Evolutionary conservation across 2,888 invertebrate genomes (phyloP).

Genomic region (Tanaodytes sp.): DNA sequence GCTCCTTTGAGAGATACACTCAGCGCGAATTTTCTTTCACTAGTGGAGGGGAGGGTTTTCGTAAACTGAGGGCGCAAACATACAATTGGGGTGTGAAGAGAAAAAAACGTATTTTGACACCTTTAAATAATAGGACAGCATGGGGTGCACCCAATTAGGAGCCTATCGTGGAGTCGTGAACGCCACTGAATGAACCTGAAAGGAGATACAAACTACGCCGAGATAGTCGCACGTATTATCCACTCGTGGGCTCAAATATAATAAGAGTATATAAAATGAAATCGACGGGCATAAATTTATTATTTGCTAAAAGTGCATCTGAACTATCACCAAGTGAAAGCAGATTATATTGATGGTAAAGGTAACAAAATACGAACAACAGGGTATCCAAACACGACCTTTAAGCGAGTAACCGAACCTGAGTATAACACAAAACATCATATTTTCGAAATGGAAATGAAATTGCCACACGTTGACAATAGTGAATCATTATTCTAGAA

Average conservation of each 20-base stretch:
- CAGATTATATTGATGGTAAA: slow-evolving; percentile 12
- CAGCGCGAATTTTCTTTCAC: slow-evolving; percentile 27
- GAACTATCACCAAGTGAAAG: slow-evolving; percentile 16
- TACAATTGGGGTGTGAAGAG: slow-evolving; percentile 54
- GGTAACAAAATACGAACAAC: slow-evolving; percentile 21
- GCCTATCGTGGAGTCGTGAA: slow-evolving; percentile 64
- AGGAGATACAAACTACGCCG: slow-evolving; percentile 66
- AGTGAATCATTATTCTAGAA: too few relatives aligned
- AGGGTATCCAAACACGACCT: slow-evolving; percentile 20
- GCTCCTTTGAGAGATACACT: slow-evolving; percentile 64
- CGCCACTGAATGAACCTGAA: slow-evolving; percentile 56
- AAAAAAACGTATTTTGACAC: slow-evolving; percentile 72
- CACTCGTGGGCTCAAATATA: slow-evolving; percentile 44
- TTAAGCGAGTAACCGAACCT: slow-evolving; percentile 9
- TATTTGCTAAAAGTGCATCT: slow-evolving; percentile 49
- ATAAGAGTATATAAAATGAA: slow-evolving; percentile 38
- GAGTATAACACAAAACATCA: slow-evolving; percentile 1
- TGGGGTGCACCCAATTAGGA: slow-evolving; percentile 72
- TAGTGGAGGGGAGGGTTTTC: not conserved
- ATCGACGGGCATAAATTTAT: slow-evolving; percentile 41
- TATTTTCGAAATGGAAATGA: too few relatives aligned
- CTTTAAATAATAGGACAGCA: slow-evolving; percentile 69
- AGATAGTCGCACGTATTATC: slow-evolving; percentile 50
- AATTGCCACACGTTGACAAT: too few relatives aligned
- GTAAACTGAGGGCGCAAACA: slow-evolving; percentile 41